phyloP scores from a whole-genome alignment of 2,113 vertebrate species.

The Clarias batrachus region DNA sequence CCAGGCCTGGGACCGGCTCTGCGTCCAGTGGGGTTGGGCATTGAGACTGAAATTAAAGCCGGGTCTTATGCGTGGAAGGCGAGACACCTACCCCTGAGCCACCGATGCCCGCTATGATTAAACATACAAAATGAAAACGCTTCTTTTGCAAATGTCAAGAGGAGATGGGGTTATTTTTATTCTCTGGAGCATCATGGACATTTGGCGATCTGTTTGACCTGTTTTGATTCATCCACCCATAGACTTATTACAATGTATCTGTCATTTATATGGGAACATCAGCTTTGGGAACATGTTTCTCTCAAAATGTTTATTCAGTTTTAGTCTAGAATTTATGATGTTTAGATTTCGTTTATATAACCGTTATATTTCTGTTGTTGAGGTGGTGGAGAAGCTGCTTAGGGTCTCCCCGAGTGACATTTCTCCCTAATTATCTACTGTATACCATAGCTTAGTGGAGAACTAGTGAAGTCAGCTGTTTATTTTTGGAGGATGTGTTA shows the following conservation, averaged over 20 bases:
- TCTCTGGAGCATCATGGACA: neutral
- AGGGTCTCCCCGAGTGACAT: constrained; percentile 20
- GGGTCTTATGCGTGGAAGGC: too few relatives aligned
- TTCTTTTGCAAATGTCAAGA: too few relatives aligned
- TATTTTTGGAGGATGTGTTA: constrained; percentile 12
- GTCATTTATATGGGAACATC: neutral
- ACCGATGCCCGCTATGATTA: too few relatives aligned
- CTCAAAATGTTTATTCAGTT: neutral
- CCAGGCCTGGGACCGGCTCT: too few relatives aligned
- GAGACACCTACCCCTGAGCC: too few relatives aligned
- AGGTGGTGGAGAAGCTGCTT: neutral
- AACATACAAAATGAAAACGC: too few relatives aligned
- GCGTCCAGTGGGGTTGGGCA: too few relatives aligned
- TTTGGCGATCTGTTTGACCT: neutral
- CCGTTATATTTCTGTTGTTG: neutral
- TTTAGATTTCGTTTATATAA: neutral
- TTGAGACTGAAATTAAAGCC: too few relatives aligned
- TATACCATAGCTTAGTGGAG: neutral
- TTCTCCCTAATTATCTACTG: constrained; percentile 13
- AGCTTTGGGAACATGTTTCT: neutral
- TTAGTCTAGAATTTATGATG: neutral
- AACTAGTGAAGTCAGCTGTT: constrained; percentile 6
- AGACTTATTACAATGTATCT: neutral
- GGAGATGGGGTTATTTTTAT: neutral
- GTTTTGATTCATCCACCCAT: neutral